Base-by-base conservation (phyloP, 2,113 vertebrate genomes). In the Hippolais icterina region DNA sequence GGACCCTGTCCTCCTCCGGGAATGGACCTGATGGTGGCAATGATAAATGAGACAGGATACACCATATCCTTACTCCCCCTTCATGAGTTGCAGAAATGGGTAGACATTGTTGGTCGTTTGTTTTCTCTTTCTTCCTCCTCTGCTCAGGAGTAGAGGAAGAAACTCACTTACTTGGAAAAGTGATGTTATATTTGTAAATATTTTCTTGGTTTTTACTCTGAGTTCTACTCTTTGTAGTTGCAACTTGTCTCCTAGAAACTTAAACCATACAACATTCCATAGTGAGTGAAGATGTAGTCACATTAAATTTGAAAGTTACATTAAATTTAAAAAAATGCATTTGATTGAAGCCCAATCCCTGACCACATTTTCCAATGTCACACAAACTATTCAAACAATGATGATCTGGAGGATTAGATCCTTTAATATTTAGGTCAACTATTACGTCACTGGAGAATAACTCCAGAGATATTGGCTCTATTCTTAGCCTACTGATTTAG, bases 21-120 rank as follows among this genome's bases (percentile, higher is more conserved):
- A 52, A 66, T 53, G 60, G 56, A 64, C 89, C 54, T 74, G 66
- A 53, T 80, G 49, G 33, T 49, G 87, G 90, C 56, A 85, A 20
- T 81, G 90, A 96, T 79, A 79, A 96, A 97, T 85, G 59, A 89
- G 46, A 20, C 20, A 71, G 35, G 70, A 79, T 61, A 28, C 27
- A 72, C 12, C 46, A 20, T 20, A 59, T 27, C 8, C 10, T 84
- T 84, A 90, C 41, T 64, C 37, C 33, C 61, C 7, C 6, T 71
- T 61, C 37, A 11, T 72, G 37, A 85, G 23, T 15, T 83, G 29
- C 6, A 39, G 50, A 28, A 59, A 37, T 64, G 10, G 12, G 56
- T 81, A 93, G 68, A 41, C 11, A 14, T 14, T 12, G 44, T 4
- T 72, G 15, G 31, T 76, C 22, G 65, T 86, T 84, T 84, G 27